phyloP scores from a whole-genome alignment of 2,797 vertebrate species.

The Streptopelia turtur region DNA sequence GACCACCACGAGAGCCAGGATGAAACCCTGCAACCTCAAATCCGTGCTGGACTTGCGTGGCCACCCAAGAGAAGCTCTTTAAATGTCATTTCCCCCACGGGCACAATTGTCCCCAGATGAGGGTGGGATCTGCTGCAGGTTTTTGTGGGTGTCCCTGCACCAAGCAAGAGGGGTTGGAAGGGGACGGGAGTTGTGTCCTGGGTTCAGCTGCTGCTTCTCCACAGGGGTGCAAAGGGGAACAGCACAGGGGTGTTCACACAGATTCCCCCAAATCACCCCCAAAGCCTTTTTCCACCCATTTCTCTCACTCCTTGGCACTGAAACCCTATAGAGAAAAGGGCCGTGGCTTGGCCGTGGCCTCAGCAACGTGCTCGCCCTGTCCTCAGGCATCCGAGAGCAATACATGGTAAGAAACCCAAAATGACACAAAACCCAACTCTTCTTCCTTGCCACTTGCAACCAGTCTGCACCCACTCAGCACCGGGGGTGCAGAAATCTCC shows the following conservation, averaged over 20 bases:
- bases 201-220: not conserved
- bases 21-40: not conserved
- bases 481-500: rapidly evolving
- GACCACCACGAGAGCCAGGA: not conserved
- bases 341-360: not conserved
- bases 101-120: rapidly evolving
- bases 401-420: not conserved
- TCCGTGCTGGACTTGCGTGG: rapidly evolving
- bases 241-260: not conserved
- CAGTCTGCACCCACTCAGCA: rapidly evolving
- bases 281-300: not conserved
- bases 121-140: not conserved
- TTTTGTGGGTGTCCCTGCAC: not conserved
- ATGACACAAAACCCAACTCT: not conserved
- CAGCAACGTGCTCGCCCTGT: rapidly evolving
- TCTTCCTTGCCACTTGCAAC: not conserved
- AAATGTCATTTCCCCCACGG: not conserved
- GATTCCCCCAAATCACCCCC: not conserved
- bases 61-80: not conserved
- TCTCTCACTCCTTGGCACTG: rapidly evolving
- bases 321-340: not conserved
- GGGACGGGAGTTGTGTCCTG: not conserved
- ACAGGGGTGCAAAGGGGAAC: not conserved
- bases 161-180: not conserved
- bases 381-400: not conserved